These are phyloP conservation scores for Vulpes lagopus DNA, from an alignment of 2,113 vertebrate genomes.

Conservation along the genomic window DNA sequence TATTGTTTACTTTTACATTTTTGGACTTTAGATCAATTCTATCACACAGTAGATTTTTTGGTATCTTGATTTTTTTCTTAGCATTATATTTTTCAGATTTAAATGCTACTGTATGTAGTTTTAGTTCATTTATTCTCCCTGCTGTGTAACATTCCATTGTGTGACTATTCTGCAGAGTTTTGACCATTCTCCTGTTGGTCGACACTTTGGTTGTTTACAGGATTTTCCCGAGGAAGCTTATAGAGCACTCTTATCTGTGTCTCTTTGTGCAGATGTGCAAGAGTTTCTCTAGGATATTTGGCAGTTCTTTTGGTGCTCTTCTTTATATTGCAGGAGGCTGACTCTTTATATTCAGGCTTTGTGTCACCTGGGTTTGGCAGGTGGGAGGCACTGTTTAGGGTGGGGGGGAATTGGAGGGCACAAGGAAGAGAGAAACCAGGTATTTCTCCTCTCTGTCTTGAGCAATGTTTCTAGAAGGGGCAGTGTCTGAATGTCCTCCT, in stretches of 20 bases:
- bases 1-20: constrained; percentile 12
- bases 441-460: not conserved
- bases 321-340: not conserved
- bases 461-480: not conserved
- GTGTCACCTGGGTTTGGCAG: not conserved
- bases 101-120: not conserved
- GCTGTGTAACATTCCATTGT: not conserved
- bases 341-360: not conserved
- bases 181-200: not conserved
- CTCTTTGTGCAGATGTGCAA: not conserved
- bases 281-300: not conserved
- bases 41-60: not conserved
- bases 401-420: not conserved
- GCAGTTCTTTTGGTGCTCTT: not conserved
- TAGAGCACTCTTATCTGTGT: not conserved
- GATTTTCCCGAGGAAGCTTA: not conserved
- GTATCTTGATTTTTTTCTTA: not conserved
- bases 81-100: not conserved
- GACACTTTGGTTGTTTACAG: not conserved
- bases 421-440: not conserved
- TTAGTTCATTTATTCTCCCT: not conserved
- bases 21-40: not conserved
- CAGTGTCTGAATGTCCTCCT: not conserved
- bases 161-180: not conserved
- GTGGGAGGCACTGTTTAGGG: not conserved